Evolutionary conservation across 2,888 invertebrate species (phyloP), one percentile per base, ranked within the genome.

Genomic region (Craniophora ligustri): DNA sequence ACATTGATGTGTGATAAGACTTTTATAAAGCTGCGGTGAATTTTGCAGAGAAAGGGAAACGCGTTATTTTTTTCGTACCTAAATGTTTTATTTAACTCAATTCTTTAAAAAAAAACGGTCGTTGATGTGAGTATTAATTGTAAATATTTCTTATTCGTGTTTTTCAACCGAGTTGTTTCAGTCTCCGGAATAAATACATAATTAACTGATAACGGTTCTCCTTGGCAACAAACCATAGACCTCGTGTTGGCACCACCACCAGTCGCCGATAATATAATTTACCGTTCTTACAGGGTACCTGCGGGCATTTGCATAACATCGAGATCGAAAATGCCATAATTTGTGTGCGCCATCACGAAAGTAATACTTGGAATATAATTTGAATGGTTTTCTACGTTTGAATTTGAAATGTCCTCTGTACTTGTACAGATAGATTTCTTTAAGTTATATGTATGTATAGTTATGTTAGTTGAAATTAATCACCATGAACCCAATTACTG

Each of bases 241-340:
- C 45, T 50, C 18, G 49, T 38, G 21, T 47, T 68, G 58, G 66
- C 61, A 58, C 47, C 38, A 36, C 39, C 46, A 44, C 36, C 45
- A 67, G 28, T 54, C 56, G 40, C 65, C 60, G 72, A 74, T 79
- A 76, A 66, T 73, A 55, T 69, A 69, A 78, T 70, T 73, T 72
- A 65, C 55, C 38, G 64, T 48, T 58, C 41, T 48, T 36, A 38
- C 21, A 28, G 39, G 41, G 49, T 65, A 32, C 47, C 49, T 49
- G 15, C 15, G 21, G 59, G 62, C 64, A 75, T 79, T 79, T 76
- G 72, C 79, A 81, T 83, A 76, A 79, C 75, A 81, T 77, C 59
- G 60, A 77, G 65, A 75, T 76, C 70, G 70, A 74, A 71, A 69
- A 63, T 59, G 47, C 55, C 65, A 62, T 77, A 76, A 79, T 77